Evolutionary conservation across 2,888 invertebrate genomes (phyloP).

Genomic region (Hypselothyrea guttata): DNA sequence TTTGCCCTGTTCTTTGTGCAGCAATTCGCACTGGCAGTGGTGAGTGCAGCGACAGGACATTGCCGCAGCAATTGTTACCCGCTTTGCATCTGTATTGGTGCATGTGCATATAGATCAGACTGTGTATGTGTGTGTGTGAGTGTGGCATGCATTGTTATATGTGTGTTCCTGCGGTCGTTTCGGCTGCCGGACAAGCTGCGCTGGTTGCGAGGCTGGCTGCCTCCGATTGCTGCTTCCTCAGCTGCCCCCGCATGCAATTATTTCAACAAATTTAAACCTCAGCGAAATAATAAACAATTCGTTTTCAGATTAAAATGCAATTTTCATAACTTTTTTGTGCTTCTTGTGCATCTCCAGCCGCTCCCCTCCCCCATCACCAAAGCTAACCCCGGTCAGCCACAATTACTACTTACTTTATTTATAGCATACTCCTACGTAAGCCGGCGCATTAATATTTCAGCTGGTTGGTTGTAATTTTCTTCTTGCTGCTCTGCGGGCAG

Average conservation of each 20-base stretch:
- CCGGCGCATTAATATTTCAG: constrained; percentile 72
- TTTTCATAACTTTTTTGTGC: constrained; percentile 66
- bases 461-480: constrained; percentile 40
- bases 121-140: constrained; percentile 19
- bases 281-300: constrained; percentile 76
- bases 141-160: constrained; percentile 46
- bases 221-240: constrained; percentile 63
- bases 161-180: constrained; percentile 59
- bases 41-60: constrained; percentile 30
- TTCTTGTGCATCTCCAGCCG: constrained; percentile 1
- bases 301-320: constrained; percentile 77
- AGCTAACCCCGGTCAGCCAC: constrained; percentile 32
- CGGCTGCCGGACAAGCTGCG: constrained; percentile 30
- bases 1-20: constrained; percentile 70
- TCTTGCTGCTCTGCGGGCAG: constrained; percentile 8
- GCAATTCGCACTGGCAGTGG: constrained; percentile 25
- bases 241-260: constrained; percentile 56
- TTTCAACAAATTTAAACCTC: constrained; percentile 77
- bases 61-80: constrained; percentile 58
- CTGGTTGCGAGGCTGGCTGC: constrained; percentile 30
- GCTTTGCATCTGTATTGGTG: constrained; percentile 45
- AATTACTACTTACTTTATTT: constrained; percentile 76
- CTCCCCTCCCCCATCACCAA: not conserved
- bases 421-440: constrained; percentile 55
- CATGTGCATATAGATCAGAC: constrained; percentile 12